Evolutionary conservation across 2,888 invertebrate species (phyloP), one percentile per base, ranked within the genome.

Genomic region (Idaea dimidiata): DNA sequence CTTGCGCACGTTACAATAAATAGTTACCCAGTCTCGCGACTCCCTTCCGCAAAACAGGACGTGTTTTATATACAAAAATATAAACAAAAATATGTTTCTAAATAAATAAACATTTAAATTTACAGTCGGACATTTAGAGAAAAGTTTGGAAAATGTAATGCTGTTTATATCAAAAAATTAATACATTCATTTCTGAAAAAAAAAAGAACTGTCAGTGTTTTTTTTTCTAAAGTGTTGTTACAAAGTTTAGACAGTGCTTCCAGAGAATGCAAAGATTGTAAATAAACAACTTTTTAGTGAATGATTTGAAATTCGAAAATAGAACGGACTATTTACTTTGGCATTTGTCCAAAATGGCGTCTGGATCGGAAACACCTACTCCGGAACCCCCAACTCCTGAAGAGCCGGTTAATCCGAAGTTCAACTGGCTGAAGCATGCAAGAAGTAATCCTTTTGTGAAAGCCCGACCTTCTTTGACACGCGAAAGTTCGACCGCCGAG

Each of bases 381-480:
- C 75, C 85, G 7, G 82, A 83, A 0, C 69, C 84, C 0, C 80
- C 87, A 0, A 84, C 87, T 0, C 85, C 84, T 63, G 62, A 16
- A 14, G 84, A 74, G 0, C 79, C 82, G 0, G 82, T 83, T 66
- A 66, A 68, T 0, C 86, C 77, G 54, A 91, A 91, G 66, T 92
- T 92, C 66, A 89, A 89, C 69, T 92, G 85, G 82, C 58, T 91
- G 5, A 88, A 86, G 63, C 81, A 84, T 59, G 83, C 86, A 0
- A 80, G 89, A n/a, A 86, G 78, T 16, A 90, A 89, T 60, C 90
- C 90, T 0, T 92, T 92, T 43, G 89, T 90, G 0, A 89, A 85
- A 65, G 73, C 86, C 0, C 72, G 91, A 58, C 91, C 90, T 0
- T 84, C 88, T 0, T 66, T 93, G 0, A 91, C 81, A 0, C 81